Conservation (phyloP, 2,113 vertebrate genomes). For the Cathartes aura region DNA sequence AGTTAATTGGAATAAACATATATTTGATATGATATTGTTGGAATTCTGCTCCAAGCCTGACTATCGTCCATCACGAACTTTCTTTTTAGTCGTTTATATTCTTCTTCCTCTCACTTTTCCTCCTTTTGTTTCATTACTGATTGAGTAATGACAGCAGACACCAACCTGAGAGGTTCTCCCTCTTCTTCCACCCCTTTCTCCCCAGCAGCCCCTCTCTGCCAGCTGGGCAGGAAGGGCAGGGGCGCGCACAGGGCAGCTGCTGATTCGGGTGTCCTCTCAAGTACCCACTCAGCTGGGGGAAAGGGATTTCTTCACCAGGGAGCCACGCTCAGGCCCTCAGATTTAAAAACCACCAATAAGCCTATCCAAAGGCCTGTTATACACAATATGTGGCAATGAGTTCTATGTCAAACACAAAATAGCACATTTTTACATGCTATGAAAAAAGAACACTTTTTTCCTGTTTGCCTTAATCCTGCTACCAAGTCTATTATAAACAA, state of each 20-base stretch:
- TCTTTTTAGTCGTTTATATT: background rate
- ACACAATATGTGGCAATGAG: background rate
- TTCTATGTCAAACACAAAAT: background rate
- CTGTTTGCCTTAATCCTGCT: background rate
- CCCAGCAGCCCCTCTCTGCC: background rate
- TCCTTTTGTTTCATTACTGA: background rate
- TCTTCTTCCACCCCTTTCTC: background rate
- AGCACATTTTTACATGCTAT: background rate
- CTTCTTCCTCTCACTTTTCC: background rate
- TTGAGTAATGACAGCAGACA: background rate
- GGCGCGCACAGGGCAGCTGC: background rate
- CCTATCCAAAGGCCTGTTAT: background rate
- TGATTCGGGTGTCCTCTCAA: background rate
- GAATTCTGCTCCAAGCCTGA: background rate
- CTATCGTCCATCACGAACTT: background rate
- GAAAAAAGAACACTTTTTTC: background rate
- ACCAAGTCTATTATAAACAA: background rate
- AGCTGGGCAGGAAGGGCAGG: background rate
- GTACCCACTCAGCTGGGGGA: background rate
- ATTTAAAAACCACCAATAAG: background rate
- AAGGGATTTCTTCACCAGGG: background rate
- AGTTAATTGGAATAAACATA: constrained; percentile 20
- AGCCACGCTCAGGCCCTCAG: background rate
- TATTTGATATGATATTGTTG: constrained; percentile 23
- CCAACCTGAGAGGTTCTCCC: background rate